Base-by-base conservation (phyloP, 1,140 invertebrate genomes). In the Orius insidiosus region DNA sequence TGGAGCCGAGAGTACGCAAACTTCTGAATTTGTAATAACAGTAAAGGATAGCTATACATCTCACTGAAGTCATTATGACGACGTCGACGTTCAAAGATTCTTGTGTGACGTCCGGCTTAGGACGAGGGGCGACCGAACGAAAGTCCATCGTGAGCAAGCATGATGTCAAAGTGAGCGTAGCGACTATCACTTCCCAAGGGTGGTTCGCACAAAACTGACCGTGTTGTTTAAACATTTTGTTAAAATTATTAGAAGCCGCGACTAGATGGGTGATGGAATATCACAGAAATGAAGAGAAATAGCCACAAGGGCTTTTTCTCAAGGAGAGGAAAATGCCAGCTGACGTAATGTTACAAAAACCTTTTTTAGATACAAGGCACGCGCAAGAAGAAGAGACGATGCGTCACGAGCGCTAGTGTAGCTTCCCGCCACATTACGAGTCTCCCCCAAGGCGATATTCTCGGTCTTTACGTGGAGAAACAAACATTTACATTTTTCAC, bases 111-210 rank as follows among this genome's bases (percentile, higher is more conserved):
- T 46, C 32, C 48, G 32, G 14, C 24, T 24, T 24, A 31, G 14
- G 10, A 38, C 11, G 32, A 32, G 50, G 1, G n/a, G 35, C 13
- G 10, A 14, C 5, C 36, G 33, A 7, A 10, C 37, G 36, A 7
- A 16, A 68, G 49, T 85, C 83, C 54, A 90, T 74, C 48, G 85
- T 87, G 43, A 90, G 68, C 59, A 92, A 79, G 61, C 85, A 90
- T 5, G 80, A 76, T 0, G 87, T 80, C 1, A 92, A 62, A 5
- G 86, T 90, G 8, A 93, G 61, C 4, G 85, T 85, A 37, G 76
- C 78, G 24, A 94, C 84, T 48, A 95, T 94, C 41, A 95, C 86
- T 64, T 95, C 89, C 76, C 88, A 85, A 15, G 89, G 88, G 67
- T 92, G 85, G 19, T 77, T 74, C 40, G 88, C 87, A 68, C 89